phyloP scores from a whole-genome alignment of 1,140 invertebrate genomes.

The Pseudomyrmex gracilis region DNA sequence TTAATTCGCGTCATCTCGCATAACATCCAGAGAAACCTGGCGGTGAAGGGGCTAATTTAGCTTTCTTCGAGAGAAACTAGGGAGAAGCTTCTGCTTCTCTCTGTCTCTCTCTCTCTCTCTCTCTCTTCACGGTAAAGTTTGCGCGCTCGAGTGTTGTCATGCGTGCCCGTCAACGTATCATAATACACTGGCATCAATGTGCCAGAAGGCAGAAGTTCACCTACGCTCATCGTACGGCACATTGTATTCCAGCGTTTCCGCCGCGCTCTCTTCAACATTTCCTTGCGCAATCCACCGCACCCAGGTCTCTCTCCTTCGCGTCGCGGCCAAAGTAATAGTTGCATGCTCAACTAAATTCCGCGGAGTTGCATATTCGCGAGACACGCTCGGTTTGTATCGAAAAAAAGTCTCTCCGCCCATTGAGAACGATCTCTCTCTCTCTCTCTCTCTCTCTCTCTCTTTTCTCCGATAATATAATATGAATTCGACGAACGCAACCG shows the following conservation, averaged over 20 bases:
- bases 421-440: too few species aligned
- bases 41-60: slow-evolving; percentile 44
- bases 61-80: slow-evolving; percentile 31
- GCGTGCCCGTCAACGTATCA: slow-evolving; percentile 40
- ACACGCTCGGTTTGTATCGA: slow-evolving; percentile 33
- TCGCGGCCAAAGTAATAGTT: slow-evolving; percentile 5
- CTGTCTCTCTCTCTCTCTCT: too few species aligned
- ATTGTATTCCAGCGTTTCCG: not conserved
- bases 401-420: slow-evolving; percentile 18
- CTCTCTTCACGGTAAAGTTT: slow-evolving; percentile 26
- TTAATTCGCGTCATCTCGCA: slow-evolving; percentile 41
- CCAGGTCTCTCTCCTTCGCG: not conserved
- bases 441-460: too few species aligned
- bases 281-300: not conserved
- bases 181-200: slow-evolving; percentile 49
- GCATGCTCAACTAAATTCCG: slow-evolving; percentile 42
- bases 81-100: slow-evolving; percentile 9
- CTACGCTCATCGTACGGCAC: not conserved
- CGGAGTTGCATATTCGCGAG: not conserved
- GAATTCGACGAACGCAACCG: slow-evolving; percentile 31
- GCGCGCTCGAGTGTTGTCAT: slow-evolving; percentile 14
- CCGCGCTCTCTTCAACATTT: not conserved
- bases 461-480: slow-evolving; percentile 46
- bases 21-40: slow-evolving; percentile 32
- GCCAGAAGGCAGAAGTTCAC: slow-evolving; percentile 32